These are phyloP conservation scores for Pycnomerus fuliginosus DNA, from an alignment of 2,888 invertebrate species.

Conservation along the genomic window DNA sequence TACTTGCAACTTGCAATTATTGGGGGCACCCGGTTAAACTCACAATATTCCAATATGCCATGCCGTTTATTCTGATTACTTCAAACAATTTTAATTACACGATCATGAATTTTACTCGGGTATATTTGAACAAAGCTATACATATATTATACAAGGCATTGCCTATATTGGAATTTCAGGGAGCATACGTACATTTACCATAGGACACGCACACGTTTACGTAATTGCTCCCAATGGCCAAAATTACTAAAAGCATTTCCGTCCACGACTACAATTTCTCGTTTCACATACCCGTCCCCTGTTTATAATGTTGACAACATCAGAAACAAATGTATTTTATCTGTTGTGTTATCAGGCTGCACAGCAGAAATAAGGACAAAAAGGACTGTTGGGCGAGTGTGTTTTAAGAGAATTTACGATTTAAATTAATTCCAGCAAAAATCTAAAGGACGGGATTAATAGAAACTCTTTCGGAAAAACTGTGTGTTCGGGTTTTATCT, in stretches of 20 bases:
- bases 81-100: conserved; percentile 37
- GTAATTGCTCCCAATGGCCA: conserved; percentile 13
- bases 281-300: too few relatives aligned
- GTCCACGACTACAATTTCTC: too few relatives aligned
- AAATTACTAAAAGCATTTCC: not conserved
- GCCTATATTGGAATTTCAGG: conserved; percentile 12
- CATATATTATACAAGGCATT: conserved; percentile 24
- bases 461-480: conserved; percentile 27
- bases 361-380: conserved; percentile 4
- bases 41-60: conserved; percentile 22
- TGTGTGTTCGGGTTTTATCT: conserved; percentile 32
- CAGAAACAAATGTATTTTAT: conserved; percentile 6
- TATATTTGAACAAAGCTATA: conserved; percentile 28
- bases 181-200: conserved; percentile 18
- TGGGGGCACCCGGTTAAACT: conserved; percentile 9
- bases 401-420: conserved; percentile 16
- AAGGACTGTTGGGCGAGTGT: too few relatives aligned
- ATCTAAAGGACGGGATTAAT: conserved; percentile 16
- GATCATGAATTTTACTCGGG: conserved; percentile 24
- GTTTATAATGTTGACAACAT: too few relatives aligned
- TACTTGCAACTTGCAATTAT: too few relatives aligned
- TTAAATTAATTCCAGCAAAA: conserved; percentile 22
- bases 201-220: conserved; percentile 10
- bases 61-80: conserved; percentile 21
- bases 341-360: not conserved